Evolutionary conservation across 2,888 invertebrate genomes (phyloP).

Genomic region (Brachypterus glaber): DNA sequence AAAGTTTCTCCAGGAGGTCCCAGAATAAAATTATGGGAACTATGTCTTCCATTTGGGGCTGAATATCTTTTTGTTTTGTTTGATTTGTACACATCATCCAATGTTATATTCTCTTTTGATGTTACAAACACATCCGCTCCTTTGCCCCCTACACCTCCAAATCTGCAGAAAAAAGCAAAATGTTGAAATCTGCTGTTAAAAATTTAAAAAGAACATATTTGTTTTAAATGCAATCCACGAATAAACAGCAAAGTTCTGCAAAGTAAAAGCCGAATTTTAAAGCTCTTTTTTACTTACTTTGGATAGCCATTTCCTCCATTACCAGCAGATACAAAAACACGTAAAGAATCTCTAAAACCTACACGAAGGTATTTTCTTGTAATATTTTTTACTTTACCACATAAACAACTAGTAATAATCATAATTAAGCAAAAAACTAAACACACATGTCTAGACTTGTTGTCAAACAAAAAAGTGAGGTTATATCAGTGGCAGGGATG

Average conservation of each 20-base stretch:
- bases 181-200: too few relatives aligned
- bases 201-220: too few relatives aligned
- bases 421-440: conserved; percentile 1
- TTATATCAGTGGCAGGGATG: too few relatives aligned
- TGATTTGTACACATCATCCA: conserved; percentile 45
- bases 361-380: conserved; percentile 44
- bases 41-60: conserved; percentile 67
- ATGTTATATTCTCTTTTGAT: conserved; percentile 52
- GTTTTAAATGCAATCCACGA: too few relatives aligned
- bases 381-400: conserved; percentile 32
- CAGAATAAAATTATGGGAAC: conserved; percentile 61
- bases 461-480: too few relatives aligned
- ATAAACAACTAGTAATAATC: not conserved
- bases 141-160: conserved; percentile 83
- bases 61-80: conserved; percentile 50
- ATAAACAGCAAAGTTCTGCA: too few relatives aligned
- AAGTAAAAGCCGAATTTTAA: too few relatives aligned
- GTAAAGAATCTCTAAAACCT: conserved; percentile 70
- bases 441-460: too few relatives aligned
- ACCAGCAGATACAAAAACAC: conserved; percentile 73
- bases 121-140: conserved; percentile 77
- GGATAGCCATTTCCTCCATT: conserved; percentile 66
- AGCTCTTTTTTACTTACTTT: conserved; percentile 38
- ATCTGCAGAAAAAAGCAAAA: conserved; percentile 41
- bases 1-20: conserved; percentile 66